Base-by-base conservation (phyloP, 2,113 vertebrate genomes). In the Oryzias curvinotus region DNA sequence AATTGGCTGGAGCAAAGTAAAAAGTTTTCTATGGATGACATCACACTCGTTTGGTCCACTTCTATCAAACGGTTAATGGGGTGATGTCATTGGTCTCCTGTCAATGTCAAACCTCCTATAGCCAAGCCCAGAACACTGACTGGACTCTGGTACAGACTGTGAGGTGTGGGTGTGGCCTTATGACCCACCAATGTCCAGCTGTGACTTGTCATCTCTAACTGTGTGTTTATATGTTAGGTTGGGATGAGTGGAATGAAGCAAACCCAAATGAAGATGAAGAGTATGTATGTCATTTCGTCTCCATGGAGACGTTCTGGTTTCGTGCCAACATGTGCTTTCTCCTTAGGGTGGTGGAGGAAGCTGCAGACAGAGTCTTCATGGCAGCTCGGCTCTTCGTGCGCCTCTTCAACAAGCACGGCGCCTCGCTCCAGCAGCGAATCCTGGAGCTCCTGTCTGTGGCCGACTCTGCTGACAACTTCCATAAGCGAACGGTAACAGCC, bases 301-400 rank as follows among this genome's bases (percentile, higher is more conserved):
- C 36, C 36, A 36, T 10, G 2, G 0, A 36, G 36, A 10, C 36
- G 10, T 36, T 36, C 36, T 13, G 10, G 36, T 8, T 36, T 26
- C 0, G 14, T 49, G 4, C 30, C 19, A 14, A 6, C 12, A 18
- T 42, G n/a, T 54, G 19, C 44, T 36, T 3, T 64, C 10, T 5
- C 4, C 3, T 52, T 73, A 92, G 92, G 14, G 85, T 77, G 36
- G 86, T 92, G 56, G 91, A 90, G 30, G 18, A 86, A 5, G 90
- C 86, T 0, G 91, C 92, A 0, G 90, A 92, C 16, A 90, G 90
- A 2, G 86, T 92, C 53, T 93, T 88, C 80, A 88, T 90, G 87
- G 89, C 89, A 0, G 90, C 90, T 13, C 87, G 87, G 8, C 86
- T 92, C 4, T 92, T 91, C 0, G 87, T 91, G 0, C 80, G 77